Percentiles rank a stretch among this genome's conserved stretches.
Evolutionary conservation across 1,140 invertebrate species (phyloP).

Genomic region (Drosophila willistoni): DNA sequence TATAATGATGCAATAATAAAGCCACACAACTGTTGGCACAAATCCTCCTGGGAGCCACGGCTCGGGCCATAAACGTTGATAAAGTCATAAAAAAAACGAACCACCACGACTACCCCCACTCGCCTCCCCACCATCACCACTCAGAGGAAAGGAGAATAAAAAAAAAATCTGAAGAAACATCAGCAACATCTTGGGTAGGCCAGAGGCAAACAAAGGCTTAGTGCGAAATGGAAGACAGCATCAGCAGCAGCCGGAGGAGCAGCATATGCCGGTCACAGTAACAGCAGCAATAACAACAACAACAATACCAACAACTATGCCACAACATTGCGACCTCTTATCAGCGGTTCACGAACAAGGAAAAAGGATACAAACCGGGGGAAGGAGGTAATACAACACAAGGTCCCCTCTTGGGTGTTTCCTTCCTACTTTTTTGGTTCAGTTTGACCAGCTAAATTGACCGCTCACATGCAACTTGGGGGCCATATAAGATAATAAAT

Average conservation of each 20-base stretch:
- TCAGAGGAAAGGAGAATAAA: slow-evolving; percentile 16
- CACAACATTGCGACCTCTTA: slow-evolving; percentile 61
- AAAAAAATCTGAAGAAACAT: slow-evolving; percentile 22
- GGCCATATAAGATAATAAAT: slow-evolving; percentile 55
- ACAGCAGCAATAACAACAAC: slow-evolving; percentile 34
- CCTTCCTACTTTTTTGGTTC: slow-evolving; percentile 25
- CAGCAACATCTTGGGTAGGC: slow-evolving; percentile 35
- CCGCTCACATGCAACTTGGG: slow-evolving; percentile 67
- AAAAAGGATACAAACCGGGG: neutral
- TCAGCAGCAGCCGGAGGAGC: neutral
- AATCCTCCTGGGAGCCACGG: slow-evolving; percentile 57
- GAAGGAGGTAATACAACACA: neutral
- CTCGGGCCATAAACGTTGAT: slow-evolving; percentile 66
- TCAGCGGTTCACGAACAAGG: slow-evolving; percentile 29
- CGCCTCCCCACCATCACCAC: no score
- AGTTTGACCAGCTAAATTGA: slow-evolving; percentile 59
- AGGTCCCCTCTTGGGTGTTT: slow-evolving; percentile 50
- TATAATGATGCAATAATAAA: slow-evolving; percentile 80
- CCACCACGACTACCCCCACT: no score
- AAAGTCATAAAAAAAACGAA: slow-evolving; percentile 61
- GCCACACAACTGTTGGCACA: slow-evolving; percentile 55
- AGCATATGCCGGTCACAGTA: slow-evolving; percentile 40
- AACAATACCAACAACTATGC: slow-evolving; percentile 18
- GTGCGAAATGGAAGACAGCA: neutral
- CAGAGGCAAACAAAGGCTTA: slow-evolving; percentile 65